Base-by-base conservation (phyloP, 2,888 invertebrate genomes). In the Pyrrhosoma nymphula region DNA sequence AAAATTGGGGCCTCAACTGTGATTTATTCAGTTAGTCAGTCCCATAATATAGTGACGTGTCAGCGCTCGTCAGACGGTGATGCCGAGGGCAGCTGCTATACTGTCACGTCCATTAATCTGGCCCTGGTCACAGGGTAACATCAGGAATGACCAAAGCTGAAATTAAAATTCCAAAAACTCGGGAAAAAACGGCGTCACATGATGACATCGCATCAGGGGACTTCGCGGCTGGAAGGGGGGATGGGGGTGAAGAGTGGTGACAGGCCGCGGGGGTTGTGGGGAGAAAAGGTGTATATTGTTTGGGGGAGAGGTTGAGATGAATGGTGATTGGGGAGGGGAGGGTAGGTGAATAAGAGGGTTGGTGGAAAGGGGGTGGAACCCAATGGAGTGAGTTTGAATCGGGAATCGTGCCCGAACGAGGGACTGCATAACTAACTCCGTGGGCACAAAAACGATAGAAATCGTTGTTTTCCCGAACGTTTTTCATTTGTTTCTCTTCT, bases 371-470 rank as follows among this genome's bases (percentile, higher is more conserved):
- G 89, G 55, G 55, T 12, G 89, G 75, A 35, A 82, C 30, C 18
- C 69, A 26, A 16, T 26, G 30, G 75, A 35, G 82, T 16, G 82
- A 82, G 30, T n/a, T n/a, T 18, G 82, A 35, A 82, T 82, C 18
- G 82, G 82, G 82, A 82, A 47, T 89, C 89, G 89, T 55, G 89
- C 26, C 47, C n/a, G 89, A 89, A n/a, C 35, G 26, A 55, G 26
- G 6, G 89, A 89, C 89, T 55, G 89, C 39, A 89, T 89, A 89
- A 89, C 89, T 89, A 89, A 89, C 89, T 56, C 89, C 4, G 26
- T 10, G 55, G 55, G 56, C 16, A 20, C 47, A 55, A 89, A 88
- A 88, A 88, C 35, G 35, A 88, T 26, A 55, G 56, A 14, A 55
- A 35, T 56, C 55, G 55, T 56, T 89, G 82, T 82, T 82, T 82